Base-by-base conservation (phyloP, 2,888 invertebrate species). In the Pristionchus entomophagus region DNA sequence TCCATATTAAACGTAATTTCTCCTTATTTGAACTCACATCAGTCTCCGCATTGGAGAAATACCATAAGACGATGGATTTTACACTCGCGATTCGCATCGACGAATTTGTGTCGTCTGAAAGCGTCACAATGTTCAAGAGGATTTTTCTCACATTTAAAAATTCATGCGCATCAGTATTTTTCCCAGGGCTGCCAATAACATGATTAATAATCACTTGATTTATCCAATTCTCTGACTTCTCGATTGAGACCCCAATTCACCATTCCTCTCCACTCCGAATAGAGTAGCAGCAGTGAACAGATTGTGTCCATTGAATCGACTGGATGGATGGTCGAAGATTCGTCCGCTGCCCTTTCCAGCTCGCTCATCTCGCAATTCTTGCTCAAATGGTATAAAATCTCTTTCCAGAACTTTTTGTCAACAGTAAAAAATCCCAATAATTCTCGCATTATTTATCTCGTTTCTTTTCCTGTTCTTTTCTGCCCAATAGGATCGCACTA, bases 41-140 rank as follows among this genome's bases (percentile, higher is more conserved):
- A 26, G 91, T 91, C 73, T 93, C 92, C 14, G 91, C 90, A 80
- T 91, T 80, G 0, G 91, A 89, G 78, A 93, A 91, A 86, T 93
- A 93, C 92, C 92, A 93, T 14, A 93, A 85, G 5, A 93, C 89
- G 32, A 93, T 86, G 2, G 91, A 88, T 51, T 86, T 83, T 2
- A 90, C 90, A 49, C 62, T 81, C 10, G 65, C 56, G 56, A 90
- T 90, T 0, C 73, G 32, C 69, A 84, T 73, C 19, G 83, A 32
- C 19, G 59, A n/a, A 26, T 59, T 77, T 73, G 32, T 85, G 78
- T 49, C 78, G 41, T 35, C 78, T 89, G 85, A 32, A 73, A n/a
- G n/a, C n/a, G n/a, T n/a, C n/a, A 78, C 84, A 86, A 59, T 26
- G 22, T 6, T 59, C 62, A 14, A 85, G 22, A 14, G 85, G n/a